Base-by-base conservation (phyloP, 2,888 invertebrate species). In the Pecten maximus region DNA sequence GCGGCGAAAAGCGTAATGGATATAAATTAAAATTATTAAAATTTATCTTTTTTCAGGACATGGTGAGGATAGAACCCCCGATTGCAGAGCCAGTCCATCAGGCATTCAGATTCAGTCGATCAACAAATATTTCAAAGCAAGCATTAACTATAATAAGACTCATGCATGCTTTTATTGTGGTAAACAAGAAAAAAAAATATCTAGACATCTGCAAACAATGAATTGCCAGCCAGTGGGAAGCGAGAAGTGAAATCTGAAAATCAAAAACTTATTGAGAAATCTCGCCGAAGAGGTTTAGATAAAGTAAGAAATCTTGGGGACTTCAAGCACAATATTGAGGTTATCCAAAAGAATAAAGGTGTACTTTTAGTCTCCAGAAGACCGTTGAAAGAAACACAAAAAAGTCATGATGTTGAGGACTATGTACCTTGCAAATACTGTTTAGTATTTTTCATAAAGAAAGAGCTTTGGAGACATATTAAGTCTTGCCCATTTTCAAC, bases 381-480 rank as follows among this genome's bases (percentile, higher is more conserved):
- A 44, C 44, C 87, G 4, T 87, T 44, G 40, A 44, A 87, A 40
- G 87, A 87, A 60, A 60, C 60, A 60, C n/a, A n/a, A n/a, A n/a
- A n/a, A n/a, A n/a, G n/a, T n/a, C 60, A 60, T 40, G 28, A 40
- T n/a, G 87, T 87, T 87, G 87, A 87, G n/a, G 87, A 87, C 87
- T 89, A 87, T 89, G n/a, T 89, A 15, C 89, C 87, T 40, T 89
- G 89, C 87, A 39, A 23, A 48, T 89, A 87, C 28, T 87, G 87
- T 50, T 54, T 89, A 40, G 86, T 86, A 87, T 89, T 89, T 44
- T 44, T 87, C 40, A 50, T 87, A 35, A 89, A 87, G 48, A 39
- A 50, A 86, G 87, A 89, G 86, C 89, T 89, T 50, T 89, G 89
- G 89, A 89, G 89, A 89, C 87, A 89, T 87, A 40, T 87, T n/a